A percentile compares a stretch with the other conserved stretches of the same genome.
Evolutionary conservation across 1,140 invertebrate species (phyloP).

Genomic region (Platyscapa corneri): DNA sequence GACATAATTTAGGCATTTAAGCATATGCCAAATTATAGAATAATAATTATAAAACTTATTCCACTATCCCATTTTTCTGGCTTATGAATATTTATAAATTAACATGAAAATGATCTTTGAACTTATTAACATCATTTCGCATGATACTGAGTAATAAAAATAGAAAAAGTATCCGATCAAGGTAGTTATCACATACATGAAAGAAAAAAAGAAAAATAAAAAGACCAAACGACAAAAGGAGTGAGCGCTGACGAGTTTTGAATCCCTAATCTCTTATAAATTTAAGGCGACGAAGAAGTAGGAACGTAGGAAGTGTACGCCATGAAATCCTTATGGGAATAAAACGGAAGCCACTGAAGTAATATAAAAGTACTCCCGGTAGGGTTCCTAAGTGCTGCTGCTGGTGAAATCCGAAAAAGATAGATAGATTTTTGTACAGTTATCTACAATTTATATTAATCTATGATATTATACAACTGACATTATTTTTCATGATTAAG

Average conservation of each 20-base stretch:
- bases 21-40: no score
- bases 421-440: not conserved
- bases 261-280: not conserved
- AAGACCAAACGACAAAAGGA: not conserved
- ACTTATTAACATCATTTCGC: no score
- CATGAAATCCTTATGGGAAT: not conserved
- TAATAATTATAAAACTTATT: no score
- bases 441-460: not conserved
- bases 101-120: no score
- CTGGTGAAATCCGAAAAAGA: not conserved
- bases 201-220: not conserved
- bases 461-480: no score
- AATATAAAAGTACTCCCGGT: slow-evolving; percentile 5
- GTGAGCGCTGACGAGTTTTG: not conserved
- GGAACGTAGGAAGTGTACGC: no score
- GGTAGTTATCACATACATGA: not conserved
- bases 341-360: not conserved
- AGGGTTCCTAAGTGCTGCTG: not conserved
- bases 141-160: not conserved
- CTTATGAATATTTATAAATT: no score
- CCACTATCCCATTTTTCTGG: no score
- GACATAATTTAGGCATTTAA: no score
- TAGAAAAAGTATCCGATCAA: not conserved
- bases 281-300: not conserved
- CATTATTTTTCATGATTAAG: no score